A percentile compares a stretch with the other conserved stretches of the same genome.
Evolutionary conservation across 2,888 invertebrate genomes (phyloP).

Genomic region (Cephus pygmeus): DNA sequence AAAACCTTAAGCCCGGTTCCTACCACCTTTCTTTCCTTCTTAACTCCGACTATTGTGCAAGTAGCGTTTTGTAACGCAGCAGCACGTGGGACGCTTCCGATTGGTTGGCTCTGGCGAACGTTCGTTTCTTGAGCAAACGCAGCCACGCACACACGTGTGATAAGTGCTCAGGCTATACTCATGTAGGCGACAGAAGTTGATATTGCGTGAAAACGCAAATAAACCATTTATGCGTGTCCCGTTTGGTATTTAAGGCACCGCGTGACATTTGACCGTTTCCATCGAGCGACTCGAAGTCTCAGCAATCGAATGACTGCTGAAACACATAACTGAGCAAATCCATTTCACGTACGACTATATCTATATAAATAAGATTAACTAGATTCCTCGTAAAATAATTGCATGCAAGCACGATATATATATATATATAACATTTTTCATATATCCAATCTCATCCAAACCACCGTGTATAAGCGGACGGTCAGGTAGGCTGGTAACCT

Average conservation of each 20-base stretch:
- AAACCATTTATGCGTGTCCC: background rate
- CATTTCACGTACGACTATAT: background rate
- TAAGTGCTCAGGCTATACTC: background rate
- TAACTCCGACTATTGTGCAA: background rate
- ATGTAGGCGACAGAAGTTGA: background rate
- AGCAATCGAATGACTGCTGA: background rate
- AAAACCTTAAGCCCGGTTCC: background rate
- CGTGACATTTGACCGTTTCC: background rate
- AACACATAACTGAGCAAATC: no score
- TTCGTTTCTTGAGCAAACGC: background rate
- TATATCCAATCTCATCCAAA: background rate
- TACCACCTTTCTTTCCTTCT: background rate
- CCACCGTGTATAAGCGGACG: background rate
- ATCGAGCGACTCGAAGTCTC: background rate
- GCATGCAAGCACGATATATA: background rate
- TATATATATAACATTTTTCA: background rate
- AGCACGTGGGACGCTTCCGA: conserved; percentile 7
- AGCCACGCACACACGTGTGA: background rate
- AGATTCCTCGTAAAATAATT: no score
- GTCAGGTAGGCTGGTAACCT: background rate
- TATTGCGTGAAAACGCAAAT: background rate
- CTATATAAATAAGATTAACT: no score
- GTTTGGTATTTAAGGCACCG: background rate
- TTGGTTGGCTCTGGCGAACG: background rate
- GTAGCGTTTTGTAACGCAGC: background rate